Conservation (phyloP, 2,888 invertebrate genomes). For the Acronicta aceris region DNA sequence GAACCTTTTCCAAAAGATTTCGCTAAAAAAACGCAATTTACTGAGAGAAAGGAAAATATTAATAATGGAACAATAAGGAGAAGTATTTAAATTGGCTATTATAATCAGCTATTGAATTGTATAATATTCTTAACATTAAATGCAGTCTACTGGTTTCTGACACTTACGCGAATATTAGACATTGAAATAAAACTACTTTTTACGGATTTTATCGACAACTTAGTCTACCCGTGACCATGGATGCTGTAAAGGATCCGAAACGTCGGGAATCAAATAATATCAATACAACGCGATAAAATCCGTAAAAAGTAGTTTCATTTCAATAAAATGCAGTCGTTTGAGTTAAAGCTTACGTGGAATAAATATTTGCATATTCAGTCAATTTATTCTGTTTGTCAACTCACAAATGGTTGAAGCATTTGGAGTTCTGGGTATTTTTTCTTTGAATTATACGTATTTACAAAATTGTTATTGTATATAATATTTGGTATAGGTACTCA, state of each 20-base stretch:
- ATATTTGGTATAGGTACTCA: neutral
- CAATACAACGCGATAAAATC: too few species aligned
- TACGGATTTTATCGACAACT: too few species aligned
- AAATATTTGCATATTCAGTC: slow-evolving; percentile 31
- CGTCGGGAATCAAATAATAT: too few species aligned
- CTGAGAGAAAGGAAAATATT: slow-evolving; percentile 62
- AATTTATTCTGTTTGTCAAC: slow-evolving; percentile 33
- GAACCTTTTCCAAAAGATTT: slow-evolving; percentile 67
- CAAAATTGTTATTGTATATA: neutral
- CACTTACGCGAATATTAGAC: too few species aligned
- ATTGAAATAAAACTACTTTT: too few species aligned
- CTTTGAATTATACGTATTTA: slow-evolving; percentile 16
- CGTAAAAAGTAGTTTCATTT: too few species aligned
- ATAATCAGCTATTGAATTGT: slow-evolving; percentile 49
- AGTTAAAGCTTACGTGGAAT: slow-evolving; percentile 14
- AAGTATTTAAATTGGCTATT: slow-evolving; percentile 48
- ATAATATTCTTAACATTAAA: slow-evolving; percentile 16
- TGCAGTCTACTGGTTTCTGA: too few species aligned
- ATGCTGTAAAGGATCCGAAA: too few species aligned
- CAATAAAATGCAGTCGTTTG: slow-evolving; percentile 34
- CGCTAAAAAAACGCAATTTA: slow-evolving; percentile 55
- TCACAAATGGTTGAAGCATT: slow-evolving; percentile 8
- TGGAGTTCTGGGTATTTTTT: slow-evolving; percentile 1
- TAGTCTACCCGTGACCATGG: too few species aligned
- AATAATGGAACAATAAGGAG: slow-evolving; percentile 58